Base-by-base conservation (phyloP, 2,888 invertebrate genomes). In the Trissolcus brochymenae region DNA sequence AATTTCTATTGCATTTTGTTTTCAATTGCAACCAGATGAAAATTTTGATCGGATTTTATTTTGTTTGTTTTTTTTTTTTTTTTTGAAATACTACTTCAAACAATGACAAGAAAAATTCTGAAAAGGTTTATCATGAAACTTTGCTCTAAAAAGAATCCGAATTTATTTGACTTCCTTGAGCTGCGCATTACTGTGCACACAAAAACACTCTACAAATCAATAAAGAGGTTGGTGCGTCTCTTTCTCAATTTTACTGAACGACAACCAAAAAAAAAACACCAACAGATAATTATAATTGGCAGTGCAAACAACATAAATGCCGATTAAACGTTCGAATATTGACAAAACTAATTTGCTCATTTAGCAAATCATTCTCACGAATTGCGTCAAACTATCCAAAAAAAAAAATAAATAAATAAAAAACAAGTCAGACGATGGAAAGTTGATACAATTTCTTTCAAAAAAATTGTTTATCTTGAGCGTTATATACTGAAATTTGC, bases 201-300 rank as follows among this genome's bases (percentile, higher is more conserved):
- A 60, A 65, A 73, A 73, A 65, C 60, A 72, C 65, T 65, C 64
- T 65, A 60, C 60, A 66, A 73, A 73, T 65, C 72, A 73, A 73
- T 73, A 65, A 73, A 60, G 72, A 72, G 54, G 59, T 65, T 64
- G 65, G 55, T 60, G 50, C 65, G 35, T 73, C 65, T 54, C 71
- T 64, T 62, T 71, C 62, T 43, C 29, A 35, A 50, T 29, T 55
- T 60, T 54, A 49, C 40, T 60, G 21, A 54, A 59, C 16, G 56
- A 0, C 41, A 40, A 55, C 21, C 59, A 55, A 72, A 35, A 65
- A 72, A 54, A 40, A 65, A 65, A 72, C 54, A 21, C 54, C 35
- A 25, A 19, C 49, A 41, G 13, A 53, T 46, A 9, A 64, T 14
- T 71, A 64, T 51, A 64, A 64, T 57, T 64, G 46, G 19, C n/a